Evolutionary conservation across 2,797 vertebrate genomes (phyloP).

Genomic region (Gymnothorax reevesii): DNA sequence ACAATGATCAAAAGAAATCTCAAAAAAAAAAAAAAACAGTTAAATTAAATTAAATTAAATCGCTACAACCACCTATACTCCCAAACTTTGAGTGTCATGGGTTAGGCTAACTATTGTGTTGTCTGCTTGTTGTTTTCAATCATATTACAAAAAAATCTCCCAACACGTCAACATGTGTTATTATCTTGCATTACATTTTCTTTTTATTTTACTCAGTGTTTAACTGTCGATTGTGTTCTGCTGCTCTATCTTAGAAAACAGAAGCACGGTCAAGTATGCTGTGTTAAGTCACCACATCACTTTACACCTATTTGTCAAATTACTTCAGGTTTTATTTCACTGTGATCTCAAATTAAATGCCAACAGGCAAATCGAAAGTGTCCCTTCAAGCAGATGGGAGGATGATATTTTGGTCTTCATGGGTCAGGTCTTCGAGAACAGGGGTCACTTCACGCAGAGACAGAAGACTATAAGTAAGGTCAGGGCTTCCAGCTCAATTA

Average conservation of each 20-base stretch:
- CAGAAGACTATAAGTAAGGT: neutral
- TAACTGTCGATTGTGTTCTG: neutral
- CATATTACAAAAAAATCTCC: neutral
- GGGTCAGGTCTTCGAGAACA: neutral
- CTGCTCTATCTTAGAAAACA: neutral
- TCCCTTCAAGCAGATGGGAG: slow-evolving; percentile 8
- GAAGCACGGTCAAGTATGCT: neutral
- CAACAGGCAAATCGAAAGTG: neutral
- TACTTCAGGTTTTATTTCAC: neutral
- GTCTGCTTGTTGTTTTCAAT: neutral
- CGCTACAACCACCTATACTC: neutral
- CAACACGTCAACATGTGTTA: neutral
- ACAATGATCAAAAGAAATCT: neutral
- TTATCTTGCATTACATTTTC: neutral
- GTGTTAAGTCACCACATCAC: neutral
- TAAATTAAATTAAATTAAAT: slow-evolving; percentile 5
- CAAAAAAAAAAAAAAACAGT: neutral
- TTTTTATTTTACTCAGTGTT: neutral
- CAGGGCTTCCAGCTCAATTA: neutral
- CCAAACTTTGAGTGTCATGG: neutral
- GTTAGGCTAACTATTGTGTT: neutral
- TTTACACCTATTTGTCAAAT: neutral
- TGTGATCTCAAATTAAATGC: neutral
- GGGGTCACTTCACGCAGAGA: neutral
- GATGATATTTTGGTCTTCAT: neutral